Percentiles rank a stretch among this genome's conserved stretches.
These are phyloP conservation scores for Melanocharis versteri DNA, from an alignment of 2,113 vertebrate genomes.

Conservation along the genomic window DNA sequence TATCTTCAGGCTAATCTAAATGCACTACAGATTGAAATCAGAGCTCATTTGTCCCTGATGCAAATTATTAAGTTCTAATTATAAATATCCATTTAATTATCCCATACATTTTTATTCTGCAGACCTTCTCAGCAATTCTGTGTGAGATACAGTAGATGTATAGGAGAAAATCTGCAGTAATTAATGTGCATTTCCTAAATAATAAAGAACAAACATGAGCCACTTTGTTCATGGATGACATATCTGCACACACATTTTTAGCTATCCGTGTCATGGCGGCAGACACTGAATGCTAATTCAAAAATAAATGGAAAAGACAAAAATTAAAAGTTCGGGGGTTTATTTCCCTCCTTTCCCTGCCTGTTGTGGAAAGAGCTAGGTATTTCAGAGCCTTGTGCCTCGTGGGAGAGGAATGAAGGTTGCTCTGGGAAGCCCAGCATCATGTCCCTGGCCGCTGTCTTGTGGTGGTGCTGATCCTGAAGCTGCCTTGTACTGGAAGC, in stretches of 20 bases:
- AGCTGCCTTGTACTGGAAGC: neutral
- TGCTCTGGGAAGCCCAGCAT: fast-evolving
- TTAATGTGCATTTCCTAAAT: conserved; percentile 74
- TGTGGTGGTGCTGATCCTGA: neutral
- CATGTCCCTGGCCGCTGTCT: neutral
- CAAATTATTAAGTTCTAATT: conserved; percentile 87
- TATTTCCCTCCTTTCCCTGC: neutral
- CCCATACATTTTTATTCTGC: conserved; percentile 77
- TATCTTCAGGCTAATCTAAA: conserved; percentile 80
- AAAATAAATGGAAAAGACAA: neutral
- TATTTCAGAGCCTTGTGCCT: neutral
- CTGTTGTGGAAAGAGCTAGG: neutral
- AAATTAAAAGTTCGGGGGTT: neutral
- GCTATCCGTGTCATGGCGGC: neutral
- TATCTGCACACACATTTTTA: conserved; percentile 41
- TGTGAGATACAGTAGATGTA: conserved; percentile 56
- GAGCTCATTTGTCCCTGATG: conserved; percentile 82
- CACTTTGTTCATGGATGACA: conserved; percentile 66
- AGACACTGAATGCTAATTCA: conserved; percentile 43
- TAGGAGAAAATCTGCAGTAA: conserved; percentile 73
- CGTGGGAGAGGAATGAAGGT: neutral
- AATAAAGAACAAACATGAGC: conserved; percentile 71
- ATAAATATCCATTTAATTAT: conserved; percentile 85
- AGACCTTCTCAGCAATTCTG: conserved; percentile 75
- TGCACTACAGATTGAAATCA: conserved; percentile 80